Percentiles rank a stretch among this genome's conserved stretches.
phyloP scores from a whole-genome alignment of 2,888 invertebrate genomes.

The Drosophila tripunctata region DNA sequence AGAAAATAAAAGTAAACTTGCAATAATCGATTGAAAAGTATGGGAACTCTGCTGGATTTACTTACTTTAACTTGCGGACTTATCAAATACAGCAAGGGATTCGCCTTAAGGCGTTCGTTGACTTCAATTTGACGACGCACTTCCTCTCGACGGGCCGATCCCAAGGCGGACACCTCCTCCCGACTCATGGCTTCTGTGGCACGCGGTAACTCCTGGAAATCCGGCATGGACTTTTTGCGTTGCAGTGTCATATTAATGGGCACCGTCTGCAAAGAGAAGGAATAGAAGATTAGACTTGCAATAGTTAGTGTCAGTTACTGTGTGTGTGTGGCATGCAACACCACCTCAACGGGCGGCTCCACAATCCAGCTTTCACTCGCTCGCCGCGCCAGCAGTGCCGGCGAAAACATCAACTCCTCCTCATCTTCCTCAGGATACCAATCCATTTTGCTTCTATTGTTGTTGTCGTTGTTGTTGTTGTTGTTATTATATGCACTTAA shows the following conservation, averaged over 20 bases:
- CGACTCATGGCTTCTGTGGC: constrained; percentile 94
- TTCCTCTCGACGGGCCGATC: constrained; percentile 97
- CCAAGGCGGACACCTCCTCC: constrained; percentile 97
- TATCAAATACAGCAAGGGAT: constrained; percentile 97
- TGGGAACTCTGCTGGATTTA: constrained; percentile 38
- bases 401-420: constrained; percentile 93
- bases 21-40: not conserved
- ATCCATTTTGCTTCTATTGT: constrained; percentile 85
- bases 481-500: not conserved
- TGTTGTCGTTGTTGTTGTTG: not conserved
- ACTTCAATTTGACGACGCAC: constrained; percentile 95
- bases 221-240: constrained; percentile 98
- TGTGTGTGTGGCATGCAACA: constrained; percentile 3
- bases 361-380: constrained; percentile 96
- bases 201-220: constrained; percentile 93
- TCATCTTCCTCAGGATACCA: constrained; percentile 94
- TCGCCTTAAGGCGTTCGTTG: constrained; percentile 95
- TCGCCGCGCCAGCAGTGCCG: constrained; percentile 92
- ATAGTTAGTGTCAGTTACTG: not conserved
- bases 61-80: constrained; percentile 98
- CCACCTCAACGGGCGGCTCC: constrained; percentile 93
- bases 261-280: constrained; percentile 88
- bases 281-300: too few species aligned
- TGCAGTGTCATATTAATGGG: constrained; percentile 92
- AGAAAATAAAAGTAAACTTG: not conserved